Evolutionary conservation across 1,140 invertebrate genomes (phyloP).

Genomic region (Ridgeia piscesae): DNA sequence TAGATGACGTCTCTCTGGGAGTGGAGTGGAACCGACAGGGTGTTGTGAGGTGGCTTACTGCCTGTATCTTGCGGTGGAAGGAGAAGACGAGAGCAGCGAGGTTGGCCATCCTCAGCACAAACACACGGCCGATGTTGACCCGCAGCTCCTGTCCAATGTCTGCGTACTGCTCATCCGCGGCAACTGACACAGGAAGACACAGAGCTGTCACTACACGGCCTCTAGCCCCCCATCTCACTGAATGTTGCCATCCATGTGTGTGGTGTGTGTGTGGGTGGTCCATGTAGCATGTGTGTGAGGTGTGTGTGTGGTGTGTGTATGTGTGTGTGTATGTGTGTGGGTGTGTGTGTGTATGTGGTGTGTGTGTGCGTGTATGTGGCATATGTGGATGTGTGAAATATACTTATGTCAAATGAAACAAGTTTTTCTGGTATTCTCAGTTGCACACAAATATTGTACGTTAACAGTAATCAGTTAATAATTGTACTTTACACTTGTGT

Average conservation of each 20-base stretch:
- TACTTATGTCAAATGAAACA: too few species aligned
- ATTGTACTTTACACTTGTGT: too few species aligned
- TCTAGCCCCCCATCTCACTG: neutral
- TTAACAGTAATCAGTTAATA: too few species aligned
- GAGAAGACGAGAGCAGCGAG: conserved; percentile 40
- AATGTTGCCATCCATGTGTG: neutral
- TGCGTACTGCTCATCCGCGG: conserved; percentile 38
- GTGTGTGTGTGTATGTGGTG: too few species aligned
- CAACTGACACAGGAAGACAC: conserved; percentile 30
- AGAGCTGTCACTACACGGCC: neutral
- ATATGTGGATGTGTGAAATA: neutral
- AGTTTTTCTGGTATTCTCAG: too few species aligned
- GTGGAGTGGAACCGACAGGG: too few species aligned
- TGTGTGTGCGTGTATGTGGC: too few species aligned
- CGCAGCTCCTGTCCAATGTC: conserved; percentile 37
- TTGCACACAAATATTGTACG: too few species aligned
- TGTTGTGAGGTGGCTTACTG: conserved; percentile 5
- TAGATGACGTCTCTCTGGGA: neutral
- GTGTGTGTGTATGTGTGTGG: too few species aligned
- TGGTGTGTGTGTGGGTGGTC: too few species aligned
- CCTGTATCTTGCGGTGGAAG: conserved; percentile 32
- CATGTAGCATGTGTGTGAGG: too few species aligned
- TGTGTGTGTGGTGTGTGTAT: too few species aligned
- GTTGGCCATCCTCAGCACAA: conserved; percentile 41
- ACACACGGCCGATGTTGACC: conserved; percentile 39